Evolutionary conservation across 2,888 invertebrate genomes (phyloP), one percentile per base, ranked within the genome.

Genomic region (Cenopis cana): DNA sequence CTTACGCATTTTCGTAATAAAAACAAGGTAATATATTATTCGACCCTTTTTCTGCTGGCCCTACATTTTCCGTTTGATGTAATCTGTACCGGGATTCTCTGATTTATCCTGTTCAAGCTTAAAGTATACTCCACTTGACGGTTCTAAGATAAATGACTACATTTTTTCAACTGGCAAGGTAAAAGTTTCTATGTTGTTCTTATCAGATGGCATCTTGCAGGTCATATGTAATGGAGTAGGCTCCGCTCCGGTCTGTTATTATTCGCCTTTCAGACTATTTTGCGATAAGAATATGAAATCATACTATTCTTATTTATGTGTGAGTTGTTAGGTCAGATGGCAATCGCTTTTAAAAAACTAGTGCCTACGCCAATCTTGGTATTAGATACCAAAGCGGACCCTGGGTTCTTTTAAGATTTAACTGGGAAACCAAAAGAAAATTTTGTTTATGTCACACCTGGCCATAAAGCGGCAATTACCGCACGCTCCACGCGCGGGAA

Each of bases 91-190:
- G 69, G 74, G 74, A 74, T 61, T 66, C 77, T 85, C 85, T 88
- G 89, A 90, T 88, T 89, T 89, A 89, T 89, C 85, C 82, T 79
- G 82, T 85, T 79, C 85, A 81, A 75, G 79, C 81, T 73, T 79
- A 82, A 80, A 88, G 83, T 85, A 82, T 87, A 85, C 82, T 84
- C 83, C 78, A 79, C 85, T 84, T 88, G 90, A 89, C 89, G 87
- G 86, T 80, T 67, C 65, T 76, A 80, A 86, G 89, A 90, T 89
- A 88, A 89, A 90, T 87, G 79, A 76, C 79, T 74, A 77, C 76
- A 80, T 88, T 89, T 70, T 89, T 89, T 88, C 78, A 78, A 73
- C 77, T 70, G 69, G 76, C 77, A 84, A 86, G 85, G 85, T 85
- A 80, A 76, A 78, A 78, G 78, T 64, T 79, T 78, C 73, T 74